Evolutionary conservation across 2,888 invertebrate genomes (phyloP).

Genomic region (Ochlodes sylvanus): DNA sequence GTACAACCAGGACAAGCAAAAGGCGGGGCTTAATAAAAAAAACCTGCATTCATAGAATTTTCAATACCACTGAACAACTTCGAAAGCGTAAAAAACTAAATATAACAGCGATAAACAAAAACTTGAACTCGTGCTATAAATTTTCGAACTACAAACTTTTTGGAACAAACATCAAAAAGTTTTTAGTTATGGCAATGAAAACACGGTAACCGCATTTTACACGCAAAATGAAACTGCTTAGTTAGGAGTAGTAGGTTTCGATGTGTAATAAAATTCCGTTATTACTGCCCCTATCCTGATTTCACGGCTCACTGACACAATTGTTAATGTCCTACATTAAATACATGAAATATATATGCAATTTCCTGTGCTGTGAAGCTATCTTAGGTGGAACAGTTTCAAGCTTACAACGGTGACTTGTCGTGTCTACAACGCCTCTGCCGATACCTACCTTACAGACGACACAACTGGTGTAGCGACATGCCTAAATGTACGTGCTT

Average conservation of each 20-base stretch:
- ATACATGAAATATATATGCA: background rate
- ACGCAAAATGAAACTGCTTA: constrained; percentile 21
- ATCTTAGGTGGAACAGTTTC: too few relatives aligned
- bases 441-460: too few relatives aligned
- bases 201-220: constrained; percentile 22
- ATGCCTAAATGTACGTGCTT: too few relatives aligned
- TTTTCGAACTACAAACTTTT: constrained; percentile 33
- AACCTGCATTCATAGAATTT: constrained; percentile 16
- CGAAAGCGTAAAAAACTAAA: constrained; percentile 20
- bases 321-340: background rate
- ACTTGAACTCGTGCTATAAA: constrained; percentile 24
- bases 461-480: too few relatives aligned
- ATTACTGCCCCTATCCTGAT: background rate
- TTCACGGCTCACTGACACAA: background rate
- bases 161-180: constrained; percentile 30
- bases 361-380: background rate
- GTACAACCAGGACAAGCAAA: constrained; percentile 9
- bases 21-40: constrained; percentile 22
- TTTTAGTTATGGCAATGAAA: constrained; percentile 14
- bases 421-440: too few relatives aligned
- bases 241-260: constrained; percentile 6
- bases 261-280: background rate
- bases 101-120: constrained; percentile 34
- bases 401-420: too few relatives aligned
- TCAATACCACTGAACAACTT: constrained; percentile 22